These are phyloP conservation scores for Pyrochroa serraticornis DNA, from an alignment of 2,888 invertebrate genomes.

Conservation along the genomic window DNA sequence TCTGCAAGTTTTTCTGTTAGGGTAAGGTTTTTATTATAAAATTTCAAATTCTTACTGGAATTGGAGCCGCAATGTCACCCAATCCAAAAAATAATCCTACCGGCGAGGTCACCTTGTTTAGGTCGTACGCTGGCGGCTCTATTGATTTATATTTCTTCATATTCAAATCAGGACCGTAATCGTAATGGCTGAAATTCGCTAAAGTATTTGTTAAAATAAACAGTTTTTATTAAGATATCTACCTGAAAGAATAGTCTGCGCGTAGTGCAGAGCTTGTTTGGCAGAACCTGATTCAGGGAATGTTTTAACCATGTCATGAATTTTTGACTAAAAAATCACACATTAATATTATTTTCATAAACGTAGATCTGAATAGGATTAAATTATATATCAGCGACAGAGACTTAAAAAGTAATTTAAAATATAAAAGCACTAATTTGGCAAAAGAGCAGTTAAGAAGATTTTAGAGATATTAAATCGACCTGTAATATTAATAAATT, in stretches of 20 bases:
- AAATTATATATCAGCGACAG: no score
- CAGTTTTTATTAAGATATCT: no score
- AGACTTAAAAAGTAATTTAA: no score
- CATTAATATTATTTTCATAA: background rate
- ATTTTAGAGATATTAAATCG: no score
- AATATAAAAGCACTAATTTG: no score
- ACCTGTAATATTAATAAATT: no score
- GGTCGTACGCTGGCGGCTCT: background rate
- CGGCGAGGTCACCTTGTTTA: background rate
- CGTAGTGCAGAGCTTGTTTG: background rate
- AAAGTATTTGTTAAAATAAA: no score
- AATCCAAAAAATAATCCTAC: background rate
- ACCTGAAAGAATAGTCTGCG: background rate
- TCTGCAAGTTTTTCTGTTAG: no score
- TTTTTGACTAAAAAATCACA: background rate
- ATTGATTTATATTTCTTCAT: background rate
- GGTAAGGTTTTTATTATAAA: background rate
- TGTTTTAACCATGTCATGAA: background rate
- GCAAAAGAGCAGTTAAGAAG: no score
- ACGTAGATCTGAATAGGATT: no score
- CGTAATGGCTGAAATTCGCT: background rate
- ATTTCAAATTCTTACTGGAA: background rate
- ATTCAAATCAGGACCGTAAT: background rate
- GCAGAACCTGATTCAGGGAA: background rate
- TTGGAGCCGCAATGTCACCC: no score